Percentiles rank a stretch among this genome's conserved stretches.
Evolutionary conservation across 2,888 invertebrate species (phyloP).

Genomic region (Augiades crinisus): DNA sequence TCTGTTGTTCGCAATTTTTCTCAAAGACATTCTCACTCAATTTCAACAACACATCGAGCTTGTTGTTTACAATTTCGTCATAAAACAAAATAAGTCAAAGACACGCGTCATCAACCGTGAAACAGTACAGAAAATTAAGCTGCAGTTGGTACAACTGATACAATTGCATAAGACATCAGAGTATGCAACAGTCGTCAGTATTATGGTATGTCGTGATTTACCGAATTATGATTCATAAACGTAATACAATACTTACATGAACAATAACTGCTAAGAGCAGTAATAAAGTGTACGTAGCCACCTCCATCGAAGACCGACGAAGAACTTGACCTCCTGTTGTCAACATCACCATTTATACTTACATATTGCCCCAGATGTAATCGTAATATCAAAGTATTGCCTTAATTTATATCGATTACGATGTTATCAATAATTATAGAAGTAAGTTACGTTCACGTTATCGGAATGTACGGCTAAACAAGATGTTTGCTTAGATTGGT

Average conservation of each 20-base stretch:
- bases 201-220: not conserved
- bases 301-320: conserved; percentile 48
- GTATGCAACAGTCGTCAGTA: not conserved
- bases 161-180: not conserved
- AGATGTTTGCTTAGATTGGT: conserved; percentile 11
- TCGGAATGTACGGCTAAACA: conserved; percentile 7
- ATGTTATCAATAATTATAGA: conserved; percentile 11
- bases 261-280: conserved; percentile 47
- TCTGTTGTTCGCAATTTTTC: too few species aligned
- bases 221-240: conserved; percentile 7
- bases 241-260: conserved; percentile 49
- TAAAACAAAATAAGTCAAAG: too few species aligned
- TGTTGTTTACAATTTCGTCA: too few species aligned
- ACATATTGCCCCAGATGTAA: conserved; percentile 50
- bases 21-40: too few species aligned
- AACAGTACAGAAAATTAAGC: too few species aligned
- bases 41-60: too few species aligned
- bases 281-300: conserved; percentile 45
- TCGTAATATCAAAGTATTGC: conserved; percentile 33
- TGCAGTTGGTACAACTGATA: not conserved
- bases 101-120: too few species aligned
- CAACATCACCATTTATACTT: conserved; percentile 45
- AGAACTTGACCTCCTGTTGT: conserved; percentile 37
- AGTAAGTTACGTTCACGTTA: conserved; percentile 8
- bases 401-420: conserved; percentile 11